A percentile compares a stretch with the other conserved stretches of the same genome.
Evolutionary conservation across 2,797 vertebrate genomes (phyloP).

Genomic region (Nyctalus aviator): DNA sequence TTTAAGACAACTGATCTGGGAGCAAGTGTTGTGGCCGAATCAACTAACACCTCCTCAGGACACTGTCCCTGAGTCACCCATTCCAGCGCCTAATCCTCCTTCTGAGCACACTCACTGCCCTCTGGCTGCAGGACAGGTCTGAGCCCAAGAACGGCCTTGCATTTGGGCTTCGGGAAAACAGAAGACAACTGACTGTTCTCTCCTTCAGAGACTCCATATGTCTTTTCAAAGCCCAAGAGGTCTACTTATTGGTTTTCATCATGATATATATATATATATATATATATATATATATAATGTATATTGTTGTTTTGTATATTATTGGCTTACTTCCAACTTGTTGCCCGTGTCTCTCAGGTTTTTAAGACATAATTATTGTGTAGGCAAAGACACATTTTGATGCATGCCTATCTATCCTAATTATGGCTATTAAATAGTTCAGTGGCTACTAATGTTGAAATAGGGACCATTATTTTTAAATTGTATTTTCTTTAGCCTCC

Average conservation of each 20-base stretch:
- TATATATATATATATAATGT: not conserved
- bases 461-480: slow-evolving; percentile 22
- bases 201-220: slow-evolving; percentile 34
- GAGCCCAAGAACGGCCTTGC: not conserved
- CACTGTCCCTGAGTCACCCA: not conserved
- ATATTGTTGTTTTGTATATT: not conserved
- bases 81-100: not conserved
- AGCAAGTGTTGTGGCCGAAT: not conserved
- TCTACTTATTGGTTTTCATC: slow-evolving; percentile 41
- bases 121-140: not conserved
- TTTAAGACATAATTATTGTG: slow-evolving; percentile 44
- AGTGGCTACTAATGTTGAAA: slow-evolving; percentile 44
- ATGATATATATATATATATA: not conserved
- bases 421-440: slow-evolving; percentile 42
- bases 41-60: not conserved
- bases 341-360: slow-evolving; percentile 12
- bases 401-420: slow-evolving; percentile 44
- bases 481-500: slow-evolving; percentile 26
- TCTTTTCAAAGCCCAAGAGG: slow-evolving; percentile 31
- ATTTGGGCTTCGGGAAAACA: not conserved
- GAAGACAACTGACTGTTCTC: slow-evolving; percentile 25
- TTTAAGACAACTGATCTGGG: not conserved
- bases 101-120: not conserved
- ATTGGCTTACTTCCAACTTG: slow-evolving; percentile 24
- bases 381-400: slow-evolving; percentile 24